Evolutionary conservation across 2,888 invertebrate species (phyloP).

Genomic region (Bugulina stolonifera): DNA sequence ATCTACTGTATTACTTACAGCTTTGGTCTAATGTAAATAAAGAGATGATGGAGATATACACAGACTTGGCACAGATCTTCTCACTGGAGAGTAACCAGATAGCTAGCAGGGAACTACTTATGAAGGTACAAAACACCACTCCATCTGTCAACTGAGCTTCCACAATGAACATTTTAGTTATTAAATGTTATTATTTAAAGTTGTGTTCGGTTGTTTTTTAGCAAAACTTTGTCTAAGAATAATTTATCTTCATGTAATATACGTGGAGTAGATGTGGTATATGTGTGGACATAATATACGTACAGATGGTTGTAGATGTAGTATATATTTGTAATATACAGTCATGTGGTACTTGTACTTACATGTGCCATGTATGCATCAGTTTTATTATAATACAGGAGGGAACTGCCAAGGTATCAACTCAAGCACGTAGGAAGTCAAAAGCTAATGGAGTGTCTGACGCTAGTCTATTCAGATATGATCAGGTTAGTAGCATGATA

Average conservation of each 20-base stretch:
- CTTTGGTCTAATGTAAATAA: constrained; percentile 35
- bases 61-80: constrained; percentile 90
- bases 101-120: constrained; percentile 84
- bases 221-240: background rate
- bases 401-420: constrained; percentile 96
- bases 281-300: no score
- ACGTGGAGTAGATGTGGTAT: background rate
- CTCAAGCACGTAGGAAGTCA: constrained; percentile 58
- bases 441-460: constrained; percentile 8
- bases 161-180: no score
- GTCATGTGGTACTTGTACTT: no score
- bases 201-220: no score
- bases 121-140: constrained; percentile 66
- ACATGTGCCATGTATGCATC: no score
- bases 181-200: no score
- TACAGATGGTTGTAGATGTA: no score
- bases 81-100: constrained; percentile 96
- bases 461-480: constrained; percentile 5
- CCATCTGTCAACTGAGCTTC: no score
- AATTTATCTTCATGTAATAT: background rate
- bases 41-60: constrained; percentile 73
- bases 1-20: constrained; percentile 20
- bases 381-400: no score
- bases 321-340: no score
- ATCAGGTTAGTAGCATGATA: constrained; percentile 13